Conservation (phyloP, 2,888 invertebrate genomes). For the Incurvaria masculella region DNA sequence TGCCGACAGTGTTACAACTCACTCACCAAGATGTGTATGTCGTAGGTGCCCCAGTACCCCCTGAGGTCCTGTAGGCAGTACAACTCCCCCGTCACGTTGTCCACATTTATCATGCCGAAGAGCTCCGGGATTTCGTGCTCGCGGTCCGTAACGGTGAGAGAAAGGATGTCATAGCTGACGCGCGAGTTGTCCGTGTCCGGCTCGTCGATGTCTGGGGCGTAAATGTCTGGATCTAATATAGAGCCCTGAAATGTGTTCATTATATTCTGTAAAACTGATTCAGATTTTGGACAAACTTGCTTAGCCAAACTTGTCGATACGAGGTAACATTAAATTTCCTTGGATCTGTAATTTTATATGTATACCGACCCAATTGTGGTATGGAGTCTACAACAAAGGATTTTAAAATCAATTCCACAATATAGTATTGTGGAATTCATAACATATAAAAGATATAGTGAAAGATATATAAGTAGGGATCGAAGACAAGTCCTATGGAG, state of each 20-base stretch:
- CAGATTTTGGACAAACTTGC: constrained; percentile 17
- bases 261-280: not conserved
- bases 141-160: constrained; percentile 25
- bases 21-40: constrained; percentile 48
- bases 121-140: constrained; percentile 28
- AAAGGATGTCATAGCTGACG: constrained; percentile 46
- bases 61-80: constrained; percentile 38
- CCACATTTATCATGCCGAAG: constrained; percentile 28
- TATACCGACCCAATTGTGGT: too few species aligned
- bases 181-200: constrained; percentile 50
- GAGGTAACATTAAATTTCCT: not conserved
- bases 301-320: constrained; percentile 11
- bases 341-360: not conserved
- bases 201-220: constrained; percentile 54
- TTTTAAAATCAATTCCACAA: too few species aligned
- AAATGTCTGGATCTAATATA: constrained; percentile 28
- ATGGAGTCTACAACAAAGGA: too few species aligned
- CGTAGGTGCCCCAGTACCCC: constrained; percentile 58
- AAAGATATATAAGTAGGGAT: too few species aligned
- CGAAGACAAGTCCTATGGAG: too few species aligned
- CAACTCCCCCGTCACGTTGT: constrained; percentile 39
- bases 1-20: too few species aligned
- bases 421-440: too few species aligned
- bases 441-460: too few species aligned
- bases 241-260: constrained; percentile 24